Conservation (phyloP, 2,113 vertebrate genomes). For the Steatornis caripensis region DNA sequence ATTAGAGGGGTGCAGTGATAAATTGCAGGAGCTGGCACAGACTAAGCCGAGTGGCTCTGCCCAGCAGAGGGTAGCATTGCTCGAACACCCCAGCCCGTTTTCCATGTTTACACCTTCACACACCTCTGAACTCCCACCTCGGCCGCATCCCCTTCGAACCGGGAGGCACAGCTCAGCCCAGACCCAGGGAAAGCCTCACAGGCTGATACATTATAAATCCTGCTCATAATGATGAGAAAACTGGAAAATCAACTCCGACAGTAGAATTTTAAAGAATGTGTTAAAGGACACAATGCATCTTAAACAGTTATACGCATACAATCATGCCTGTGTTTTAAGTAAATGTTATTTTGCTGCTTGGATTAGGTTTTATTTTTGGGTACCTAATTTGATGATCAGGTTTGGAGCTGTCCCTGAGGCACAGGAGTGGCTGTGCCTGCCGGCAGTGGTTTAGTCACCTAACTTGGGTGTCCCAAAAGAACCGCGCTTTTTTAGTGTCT, state of each 20-base stretch:
- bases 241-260: background rate
- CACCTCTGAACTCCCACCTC: background rate
- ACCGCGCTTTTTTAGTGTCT: background rate
- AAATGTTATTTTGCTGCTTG: background rate
- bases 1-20: too few relatives aligned
- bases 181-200: background rate
- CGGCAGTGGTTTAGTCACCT: background rate
- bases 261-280: background rate
- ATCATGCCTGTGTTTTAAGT: background rate
- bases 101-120: background rate
- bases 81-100: background rate
- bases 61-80: constrained; percentile 58
- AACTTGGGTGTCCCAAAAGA: background rate
- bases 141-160: background rate
- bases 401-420: background rate
- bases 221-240: background rate
- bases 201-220: background rate
- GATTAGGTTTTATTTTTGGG: background rate
- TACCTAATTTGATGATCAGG: background rate
- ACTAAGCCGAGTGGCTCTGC: background rate
- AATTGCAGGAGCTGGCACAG: background rate
- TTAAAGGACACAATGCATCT: background rate
- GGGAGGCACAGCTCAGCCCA: background rate
- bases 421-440: background rate
- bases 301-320: background rate